Evolutionary conservation across 2,797 vertebrate species (phyloP).

Genomic region (Arrhamphus sclerolepis): DNA sequence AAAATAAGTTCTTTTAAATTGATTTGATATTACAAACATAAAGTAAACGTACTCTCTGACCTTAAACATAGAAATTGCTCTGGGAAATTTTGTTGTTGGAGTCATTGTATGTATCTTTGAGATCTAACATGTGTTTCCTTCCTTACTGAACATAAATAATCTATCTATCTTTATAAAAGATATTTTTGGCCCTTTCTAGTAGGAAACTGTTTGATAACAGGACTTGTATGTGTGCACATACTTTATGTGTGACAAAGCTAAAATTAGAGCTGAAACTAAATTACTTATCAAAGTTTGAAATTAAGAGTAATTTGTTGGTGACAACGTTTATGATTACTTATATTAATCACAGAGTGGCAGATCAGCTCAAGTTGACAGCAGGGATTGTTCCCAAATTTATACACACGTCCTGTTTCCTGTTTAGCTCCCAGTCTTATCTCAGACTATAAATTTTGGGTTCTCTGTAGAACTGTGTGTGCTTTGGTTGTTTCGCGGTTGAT

Average conservation of each 20-base stretch:
- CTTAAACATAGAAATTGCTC: no score
- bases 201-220: no score
- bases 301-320: background rate
- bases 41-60: no score
- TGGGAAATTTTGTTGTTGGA: no score
- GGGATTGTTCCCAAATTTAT: conserved; percentile 40
- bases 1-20: no score
- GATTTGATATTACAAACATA: no score
- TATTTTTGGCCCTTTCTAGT: no score
- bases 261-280: conserved; percentile 8
- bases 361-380: conserved; percentile 15
- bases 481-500: conserved; percentile 29
- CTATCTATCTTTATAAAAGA: no score
- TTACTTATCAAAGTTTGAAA: conserved; percentile 1
- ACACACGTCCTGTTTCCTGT: conserved; percentile 69
- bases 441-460: conserved; percentile 40
- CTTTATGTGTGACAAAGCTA: background rate
- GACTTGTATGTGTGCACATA: no score
- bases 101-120: no score
- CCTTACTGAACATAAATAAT: no score
- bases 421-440: conserved; percentile 53
- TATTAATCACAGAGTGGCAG: background rate
- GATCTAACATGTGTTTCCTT: no score
- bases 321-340: background rate
- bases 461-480: conserved; percentile 20